A percentile compares a stretch with the other conserved stretches of the same genome.
Evolutionary conservation across 2,888 invertebrate genomes (phyloP).

Genomic region (Nomada goodeniana): DNA sequence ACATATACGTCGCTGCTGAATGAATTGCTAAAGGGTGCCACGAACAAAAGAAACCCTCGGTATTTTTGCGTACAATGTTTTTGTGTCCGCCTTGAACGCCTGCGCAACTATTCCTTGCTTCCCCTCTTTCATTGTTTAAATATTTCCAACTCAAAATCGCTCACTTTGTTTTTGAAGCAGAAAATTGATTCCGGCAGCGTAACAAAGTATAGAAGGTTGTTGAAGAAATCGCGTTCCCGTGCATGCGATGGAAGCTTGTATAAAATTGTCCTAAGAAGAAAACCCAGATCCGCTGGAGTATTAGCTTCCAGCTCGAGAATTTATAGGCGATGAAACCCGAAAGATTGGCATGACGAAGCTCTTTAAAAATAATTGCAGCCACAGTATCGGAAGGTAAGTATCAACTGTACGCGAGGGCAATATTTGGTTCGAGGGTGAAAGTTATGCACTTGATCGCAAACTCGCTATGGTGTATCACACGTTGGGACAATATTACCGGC

Average conservation of each 20-base stretch:
- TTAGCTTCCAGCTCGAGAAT: no score
- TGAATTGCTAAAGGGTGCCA: conserved; percentile 54
- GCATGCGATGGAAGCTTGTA: no score
- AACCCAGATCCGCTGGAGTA: no score
- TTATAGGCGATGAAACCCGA: no score
- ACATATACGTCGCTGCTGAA: conserved; percentile 45
- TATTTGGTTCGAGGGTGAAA: not conserved
- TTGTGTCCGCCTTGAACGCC: conserved; percentile 26
- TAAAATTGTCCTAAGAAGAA: no score
- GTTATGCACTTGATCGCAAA: conserved; percentile 2
- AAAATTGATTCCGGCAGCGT: not conserved
- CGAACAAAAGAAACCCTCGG: conserved; percentile 55
- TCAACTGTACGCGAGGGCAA: no score
- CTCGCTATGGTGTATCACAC: conserved; percentile 10
- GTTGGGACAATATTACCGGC: conserved; percentile 16
- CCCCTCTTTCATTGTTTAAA: not conserved
- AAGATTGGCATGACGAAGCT: no score
- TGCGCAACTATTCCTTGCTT: conserved; percentile 12
- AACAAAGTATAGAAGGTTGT: not conserved
- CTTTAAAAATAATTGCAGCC: no score
- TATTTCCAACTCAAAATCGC: not conserved
- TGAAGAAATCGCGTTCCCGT: no score
- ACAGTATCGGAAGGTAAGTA: no score
- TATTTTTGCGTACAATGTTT: conserved; percentile 33
- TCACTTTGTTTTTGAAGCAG: not conserved